A percentile compares a stretch with the other conserved stretches of the same genome.
Conservation (phyloP, 1,140 invertebrate species). For the Stratiolaelaps scimitus region DNA sequence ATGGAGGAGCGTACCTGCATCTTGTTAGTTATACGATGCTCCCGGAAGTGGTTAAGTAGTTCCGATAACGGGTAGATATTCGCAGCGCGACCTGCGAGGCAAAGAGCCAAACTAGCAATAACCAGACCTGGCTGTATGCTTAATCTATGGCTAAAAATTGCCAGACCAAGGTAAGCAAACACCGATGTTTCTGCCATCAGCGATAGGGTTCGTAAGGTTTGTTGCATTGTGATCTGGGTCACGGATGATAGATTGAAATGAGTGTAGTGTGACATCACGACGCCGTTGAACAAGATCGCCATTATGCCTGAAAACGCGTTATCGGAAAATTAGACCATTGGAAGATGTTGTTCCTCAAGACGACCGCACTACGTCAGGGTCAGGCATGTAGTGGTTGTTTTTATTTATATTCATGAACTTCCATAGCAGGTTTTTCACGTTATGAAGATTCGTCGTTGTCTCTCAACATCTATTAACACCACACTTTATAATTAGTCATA, state of each 20-base stretch:
- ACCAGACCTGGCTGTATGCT: conserved; percentile 59
- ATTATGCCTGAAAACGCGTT: conserved; percentile 68
- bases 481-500: background rate
- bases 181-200: conserved; percentile 96
- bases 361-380: no score
- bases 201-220: conserved; percentile 90
- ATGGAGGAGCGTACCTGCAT: conserved; percentile 50
- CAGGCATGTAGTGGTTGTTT: no score
- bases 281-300: conserved; percentile 97
- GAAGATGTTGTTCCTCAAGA: no score
- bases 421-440: no score
- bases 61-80: conserved; percentile 93
- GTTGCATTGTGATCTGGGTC: conserved; percentile 97
- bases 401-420: no score
- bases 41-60: conserved; percentile 85
- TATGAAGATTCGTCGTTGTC: background rate
- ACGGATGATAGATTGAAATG: conserved; percentile 96
- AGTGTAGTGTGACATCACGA: conserved; percentile 99
- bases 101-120: conserved; percentile 80
- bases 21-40: conserved; percentile 92
- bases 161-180: conserved; percentile 95
- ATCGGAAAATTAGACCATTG: conserved; percentile 22
- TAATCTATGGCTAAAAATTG: conserved; percentile 87
- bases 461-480: background rate
- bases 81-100: conserved; percentile 77